Evolutionary conservation across 1,140 invertebrate species (phyloP), one percentile per base, ranked within the genome.

Genomic region (Bombus pascuorum): DNA sequence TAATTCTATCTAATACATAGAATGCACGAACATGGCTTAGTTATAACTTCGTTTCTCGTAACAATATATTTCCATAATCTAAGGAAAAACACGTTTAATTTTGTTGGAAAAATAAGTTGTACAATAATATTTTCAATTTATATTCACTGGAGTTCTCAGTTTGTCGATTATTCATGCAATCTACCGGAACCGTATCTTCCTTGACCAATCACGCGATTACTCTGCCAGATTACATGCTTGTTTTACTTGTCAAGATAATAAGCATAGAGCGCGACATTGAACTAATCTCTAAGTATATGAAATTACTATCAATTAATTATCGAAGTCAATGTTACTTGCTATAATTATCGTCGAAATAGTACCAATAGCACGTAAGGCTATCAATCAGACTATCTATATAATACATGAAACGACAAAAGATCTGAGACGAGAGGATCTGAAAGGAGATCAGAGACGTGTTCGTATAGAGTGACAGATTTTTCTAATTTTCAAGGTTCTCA

Each of bases 401-500:
- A 62, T 34, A 34, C 6, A 34, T 22, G 13, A 0, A 32, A 32
- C 25, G 57, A 59, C 10, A 28, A 28, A 62, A 4, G 28, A 13
- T 62, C 59, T 5, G 47, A 18, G 47, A 53, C 47, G 47, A 18
- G 47, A 53, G 47, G 47, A 53, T 53, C 47, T 22, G 47, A 53
- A 53, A 53, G 47, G 47, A 53, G 47, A 53, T 53, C 18, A 53
- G 47, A 53, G 18, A 53, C 47, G 47, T 22, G 0, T 53, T 22
- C 47, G 47, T 53, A 22, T 22, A 53, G 47, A 72, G 34, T 37
- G 59, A 25, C 37, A 57, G 62, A 42, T 37, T 65, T 81, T 66
- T 66, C n/a, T 47, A 66, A 81, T 73, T 68, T 57, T 39, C 62
- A 78, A 79, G 68, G 47, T 78, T 66, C 37, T 32, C 34, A 12